Evolutionary conservation across 2,888 invertebrate species (phyloP), one percentile per base, ranked within the genome.

Genomic region (Macroteleia sp.): DNA sequence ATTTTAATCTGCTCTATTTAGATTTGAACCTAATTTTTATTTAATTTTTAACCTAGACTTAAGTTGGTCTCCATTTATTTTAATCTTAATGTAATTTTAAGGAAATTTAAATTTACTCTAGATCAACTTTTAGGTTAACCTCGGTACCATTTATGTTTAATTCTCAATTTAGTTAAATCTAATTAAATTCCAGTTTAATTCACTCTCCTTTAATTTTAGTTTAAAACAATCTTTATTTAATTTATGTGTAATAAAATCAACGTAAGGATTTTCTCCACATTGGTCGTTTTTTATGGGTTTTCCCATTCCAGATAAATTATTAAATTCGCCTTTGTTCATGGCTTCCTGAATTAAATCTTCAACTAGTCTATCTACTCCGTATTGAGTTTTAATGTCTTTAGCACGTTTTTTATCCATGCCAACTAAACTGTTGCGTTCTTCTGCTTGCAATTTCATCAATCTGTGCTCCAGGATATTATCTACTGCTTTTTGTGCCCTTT

Each of bases 331-430:
- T 90, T 95, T 95, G 0, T 95, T 95, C 94, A 98, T 97, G 0
- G 97, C 95, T 88, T 97, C 97, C 85, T 97, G 97, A 80, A 98
- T 98, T 74, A 97, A 92, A 92, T 98, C 98, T 90, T 98, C 98
- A 0, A 97, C 97, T 0, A 98, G 92, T 59, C 97, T 94, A 79
- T 98, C 97, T 84, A 97, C 95, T 0, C 97, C 96, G 87, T 95
- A 94, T 76, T 93, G 83, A 2, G 92, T 86, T 54, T 89, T 88
- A 25, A 88, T 83, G 71, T 89, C 86, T 76, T 87, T 84, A 1
- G 89, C 87, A 20, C 69, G 81, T 20, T 75, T 80, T 44, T 88
- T 86, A 62, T 87, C 87, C 79, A 82, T 83, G 8, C 87, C 89
- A 10, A 86, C 70, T 16, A 89, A 81, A 25, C 84, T 86, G 32